These are phyloP conservation scores for Podotricha telesiphe DNA, from an alignment of 2,888 invertebrate genomes.

Conservation along the genomic window DNA sequence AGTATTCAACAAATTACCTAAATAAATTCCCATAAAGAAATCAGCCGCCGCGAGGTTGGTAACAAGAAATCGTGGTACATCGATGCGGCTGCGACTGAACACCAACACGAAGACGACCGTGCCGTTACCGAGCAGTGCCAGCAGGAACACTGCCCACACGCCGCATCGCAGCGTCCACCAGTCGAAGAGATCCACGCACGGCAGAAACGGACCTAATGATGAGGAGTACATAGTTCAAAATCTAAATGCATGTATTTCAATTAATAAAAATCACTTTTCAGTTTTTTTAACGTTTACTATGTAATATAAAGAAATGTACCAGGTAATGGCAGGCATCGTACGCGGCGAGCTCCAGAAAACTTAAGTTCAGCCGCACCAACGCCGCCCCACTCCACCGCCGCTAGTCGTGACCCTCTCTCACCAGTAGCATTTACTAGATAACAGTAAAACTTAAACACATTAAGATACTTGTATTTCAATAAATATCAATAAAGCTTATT, in stretches of 20 bases:
- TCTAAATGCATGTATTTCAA: too few species aligned
- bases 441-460: background rate
- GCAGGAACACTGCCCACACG: conserved; percentile 97
- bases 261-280: too few species aligned
- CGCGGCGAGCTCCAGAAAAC: conserved; percentile 44
- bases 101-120: conserved; percentile 97
- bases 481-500: too few species aligned
- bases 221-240: background rate
- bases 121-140: conserved; percentile 97
- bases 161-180: conserved; percentile 99
- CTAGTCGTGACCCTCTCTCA: conserved; percentile 43
- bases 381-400: conserved; percentile 42
- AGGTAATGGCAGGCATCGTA: conserved; percentile 90
- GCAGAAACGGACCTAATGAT: conserved; percentile 93
- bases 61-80: conserved; percentile 97
- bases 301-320: conserved; percentile 66
- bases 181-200: conserved; percentile 97
- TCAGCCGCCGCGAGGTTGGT: conserved; percentile 98
- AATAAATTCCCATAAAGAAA: conserved; percentile 98
- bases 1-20: conserved; percentile 82
- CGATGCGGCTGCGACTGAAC: conserved; percentile 96
- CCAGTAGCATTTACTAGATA: conserved; percentile 65
- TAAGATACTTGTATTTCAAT: background rate
- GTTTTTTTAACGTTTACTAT: too few species aligned
- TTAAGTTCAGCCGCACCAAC: conserved; percentile 49